Conservation (phyloP, 2,113 vertebrate genomes). For the Alligator sinensis region DNA sequence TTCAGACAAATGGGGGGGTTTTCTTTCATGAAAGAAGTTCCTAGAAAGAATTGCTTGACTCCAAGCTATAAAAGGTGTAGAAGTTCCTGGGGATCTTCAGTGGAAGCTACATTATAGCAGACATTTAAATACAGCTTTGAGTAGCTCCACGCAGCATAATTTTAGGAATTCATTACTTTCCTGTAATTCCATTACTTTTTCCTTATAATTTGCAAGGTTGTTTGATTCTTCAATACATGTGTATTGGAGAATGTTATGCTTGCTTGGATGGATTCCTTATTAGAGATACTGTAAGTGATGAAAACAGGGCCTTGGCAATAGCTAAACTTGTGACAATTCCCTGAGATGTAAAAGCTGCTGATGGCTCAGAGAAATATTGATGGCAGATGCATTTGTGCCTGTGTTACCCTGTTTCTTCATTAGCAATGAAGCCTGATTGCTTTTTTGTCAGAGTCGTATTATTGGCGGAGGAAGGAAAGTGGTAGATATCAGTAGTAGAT, state of each 20-base stretch:
- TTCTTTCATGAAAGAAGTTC: conserved; percentile 52
- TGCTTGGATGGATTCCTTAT: background rate
- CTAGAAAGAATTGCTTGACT: conserved; percentile 5
- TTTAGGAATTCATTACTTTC: background rate
- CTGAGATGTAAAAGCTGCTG: conserved; percentile 44
- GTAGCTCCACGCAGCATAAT: background rate
- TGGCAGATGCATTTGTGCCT: conserved; percentile 39
- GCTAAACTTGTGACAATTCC: conserved; percentile 30
- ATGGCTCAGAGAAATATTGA: background rate
- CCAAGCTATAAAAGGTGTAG: background rate
- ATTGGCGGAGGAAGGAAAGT: background rate
- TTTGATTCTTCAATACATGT: background rate
- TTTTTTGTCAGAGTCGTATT: conserved; percentile 36
- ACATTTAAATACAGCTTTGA: background rate
- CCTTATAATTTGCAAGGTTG: background rate
- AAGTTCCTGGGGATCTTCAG: background rate
- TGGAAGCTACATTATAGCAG: conserved; percentile 19
- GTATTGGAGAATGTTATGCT: background rate
- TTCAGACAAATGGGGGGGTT: conserved; percentile 19
- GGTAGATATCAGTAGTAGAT: background rate
- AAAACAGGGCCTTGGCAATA: conserved; percentile 8
- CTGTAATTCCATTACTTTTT: too few species aligned
- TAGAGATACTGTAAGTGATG: background rate
- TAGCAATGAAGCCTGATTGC: conserved; percentile 15
- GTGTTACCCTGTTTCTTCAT: conserved; percentile 36